phyloP scores from a whole-genome alignment of 92 coral and sea anemone species.

The Palythoa caribaeorum region DNA sequence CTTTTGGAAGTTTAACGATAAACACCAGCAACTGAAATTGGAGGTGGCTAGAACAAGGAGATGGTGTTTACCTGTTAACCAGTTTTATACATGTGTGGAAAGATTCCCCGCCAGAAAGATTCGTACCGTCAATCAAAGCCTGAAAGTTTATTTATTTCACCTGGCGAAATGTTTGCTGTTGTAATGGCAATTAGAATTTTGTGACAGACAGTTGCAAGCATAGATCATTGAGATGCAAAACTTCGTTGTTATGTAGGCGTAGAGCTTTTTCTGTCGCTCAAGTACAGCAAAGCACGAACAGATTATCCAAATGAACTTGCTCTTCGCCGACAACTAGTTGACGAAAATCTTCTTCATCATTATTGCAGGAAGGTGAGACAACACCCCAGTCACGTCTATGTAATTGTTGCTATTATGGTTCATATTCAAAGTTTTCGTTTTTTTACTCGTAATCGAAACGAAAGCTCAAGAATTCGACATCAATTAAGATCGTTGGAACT shows the following conservation, averaged over 20 bases:
- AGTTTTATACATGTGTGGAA: too few relatives aligned
- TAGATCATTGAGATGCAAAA: constrained; percentile 70
- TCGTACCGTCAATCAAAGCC: background rate
- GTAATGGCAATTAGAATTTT: constrained; percentile 48
- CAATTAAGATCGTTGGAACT: background rate
- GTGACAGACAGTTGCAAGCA: constrained; percentile 55
- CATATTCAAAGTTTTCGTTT: background rate
- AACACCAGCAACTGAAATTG: too few relatives aligned
- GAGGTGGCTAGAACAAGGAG: too few relatives aligned
- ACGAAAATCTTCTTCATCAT: background rate
- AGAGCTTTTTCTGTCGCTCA: background rate
- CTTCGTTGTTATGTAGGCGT: constrained; percentile 41
- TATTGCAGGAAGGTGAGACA: constrained; percentile 1
- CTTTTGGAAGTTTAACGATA: too few relatives aligned
- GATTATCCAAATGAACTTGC: background rate
- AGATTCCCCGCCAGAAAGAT: too few relatives aligned
- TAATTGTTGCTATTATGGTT: background rate
- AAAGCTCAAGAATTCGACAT: background rate
- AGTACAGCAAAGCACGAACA: background rate
- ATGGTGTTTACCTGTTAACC: too few relatives aligned
- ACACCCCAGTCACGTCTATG: background rate
- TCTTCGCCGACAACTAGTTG: background rate
- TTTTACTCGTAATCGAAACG: background rate
- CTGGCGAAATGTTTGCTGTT: constrained; percentile 58
- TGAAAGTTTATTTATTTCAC: constrained; percentile 20